Conservation (phyloP, 2,797 vertebrate species). For the Cygnus olor region DNA sequence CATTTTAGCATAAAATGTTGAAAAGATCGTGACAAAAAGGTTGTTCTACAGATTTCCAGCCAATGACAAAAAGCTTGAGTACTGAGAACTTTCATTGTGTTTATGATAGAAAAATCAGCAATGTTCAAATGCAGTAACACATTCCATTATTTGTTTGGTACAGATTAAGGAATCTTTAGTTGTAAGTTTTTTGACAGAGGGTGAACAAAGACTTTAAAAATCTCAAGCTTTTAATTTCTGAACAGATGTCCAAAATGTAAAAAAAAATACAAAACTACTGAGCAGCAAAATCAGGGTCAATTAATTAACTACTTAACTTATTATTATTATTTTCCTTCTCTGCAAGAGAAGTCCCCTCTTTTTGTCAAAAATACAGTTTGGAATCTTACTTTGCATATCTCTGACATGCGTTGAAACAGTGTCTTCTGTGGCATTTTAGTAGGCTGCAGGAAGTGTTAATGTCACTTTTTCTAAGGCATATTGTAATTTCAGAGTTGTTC, state of each 20-base stretch:
- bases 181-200: background rate
- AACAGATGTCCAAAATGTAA: background rate
- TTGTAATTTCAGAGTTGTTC: slow-evolving; percentile 13
- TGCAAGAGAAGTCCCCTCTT: background rate
- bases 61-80: background rate
- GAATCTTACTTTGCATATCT: slow-evolving; percentile 1
- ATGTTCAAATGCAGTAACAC: background rate
- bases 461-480: slow-evolving; percentile 48
- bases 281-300: background rate
- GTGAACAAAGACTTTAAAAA: background rate
- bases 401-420: background rate
- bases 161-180: background rate
- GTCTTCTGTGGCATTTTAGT: slow-evolving; percentile 16
- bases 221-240: background rate
- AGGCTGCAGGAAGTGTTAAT: slow-evolving; percentile 41
- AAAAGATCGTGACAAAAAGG: background rate
- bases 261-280: background rate
- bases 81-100: background rate
- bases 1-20: background rate
- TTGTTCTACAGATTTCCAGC: background rate
- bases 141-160: background rate
- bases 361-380: slow-evolving; percentile 40
- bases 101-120: background rate
- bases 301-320: background rate
- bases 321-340: background rate